Conservation (phyloP, 2,888 invertebrate species). For the Barypeithes pellucidus region DNA sequence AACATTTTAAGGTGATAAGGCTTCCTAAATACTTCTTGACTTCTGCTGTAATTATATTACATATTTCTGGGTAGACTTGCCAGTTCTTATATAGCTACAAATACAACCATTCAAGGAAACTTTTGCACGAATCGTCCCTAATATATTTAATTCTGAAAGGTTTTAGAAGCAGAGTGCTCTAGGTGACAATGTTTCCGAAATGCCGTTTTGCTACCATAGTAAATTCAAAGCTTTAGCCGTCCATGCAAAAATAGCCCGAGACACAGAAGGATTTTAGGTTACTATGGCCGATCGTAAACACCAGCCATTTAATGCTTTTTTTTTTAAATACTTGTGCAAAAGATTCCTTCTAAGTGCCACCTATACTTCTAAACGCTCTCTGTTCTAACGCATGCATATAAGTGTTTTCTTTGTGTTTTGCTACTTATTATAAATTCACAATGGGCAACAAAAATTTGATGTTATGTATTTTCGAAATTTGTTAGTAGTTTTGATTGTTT, state of each 20-base stretch:
- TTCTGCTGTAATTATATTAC: conserved; percentile 30
- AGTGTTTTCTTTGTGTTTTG: conserved; percentile 35
- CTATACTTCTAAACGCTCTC: conserved; percentile 22
- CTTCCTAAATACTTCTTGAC: conserved; percentile 26
- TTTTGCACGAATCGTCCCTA: conserved; percentile 52
- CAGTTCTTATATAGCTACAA: conserved; percentile 40
- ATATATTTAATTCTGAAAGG: too few species aligned
- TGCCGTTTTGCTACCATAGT: too few species aligned
- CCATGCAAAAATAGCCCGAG: too few species aligned
- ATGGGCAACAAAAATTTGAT: too few species aligned
- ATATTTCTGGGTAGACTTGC: conserved; percentile 44
- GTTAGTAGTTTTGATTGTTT: too few species aligned
- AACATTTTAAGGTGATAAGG: conserved; percentile 40
- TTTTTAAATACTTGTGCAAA: conserved; percentile 25
- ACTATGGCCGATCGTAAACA: too few species aligned
- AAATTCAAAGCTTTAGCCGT: too few species aligned
- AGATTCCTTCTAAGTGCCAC: conserved; percentile 1
- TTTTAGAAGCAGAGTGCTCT: too few species aligned
- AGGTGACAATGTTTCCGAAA: too few species aligned
- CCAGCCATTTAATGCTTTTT: neutral
- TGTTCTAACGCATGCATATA: conserved; percentile 35
- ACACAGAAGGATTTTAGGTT: too few species aligned
- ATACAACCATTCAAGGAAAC: conserved; percentile 18
- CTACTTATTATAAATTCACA: too few species aligned
- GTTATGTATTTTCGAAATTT: too few species aligned